Base-by-base conservation (phyloP, 2,113 vertebrate species). In the Myrmecobius fasciatus region DNA sequence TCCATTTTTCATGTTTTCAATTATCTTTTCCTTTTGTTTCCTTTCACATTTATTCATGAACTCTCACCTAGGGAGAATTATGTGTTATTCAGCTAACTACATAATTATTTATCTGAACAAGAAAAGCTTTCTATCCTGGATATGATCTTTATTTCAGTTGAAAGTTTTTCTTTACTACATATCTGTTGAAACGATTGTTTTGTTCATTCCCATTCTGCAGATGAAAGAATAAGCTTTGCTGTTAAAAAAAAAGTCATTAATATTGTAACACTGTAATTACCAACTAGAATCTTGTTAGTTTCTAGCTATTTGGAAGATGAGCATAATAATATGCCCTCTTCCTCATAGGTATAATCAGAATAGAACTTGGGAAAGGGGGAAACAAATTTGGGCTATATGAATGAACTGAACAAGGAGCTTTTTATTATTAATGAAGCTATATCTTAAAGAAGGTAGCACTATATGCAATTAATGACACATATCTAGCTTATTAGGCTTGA, bases 41-140 rank as follows among this genome's bases (percentile, higher is more conserved):
- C 46, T 91, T 95, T 52, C 52, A 67, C 53, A 56, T 75, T 49
- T 92, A 94, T 60, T 89, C 88, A 91, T 75, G 92, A 95, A 91
- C 94, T 25, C 47, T 90, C 36, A 90, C 17, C 52, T 89, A 54
- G 22, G 7, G 7, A 89, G 24, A 91, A 28, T 48, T 53, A 17
- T 20, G 67, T 43, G 67, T 83, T 83, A 36, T 92, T 91, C 89
- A 92, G 90, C 31, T 52, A 91, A 94, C 56, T 11, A 24, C 49
- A 24, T 22, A 25, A 75, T 49, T 75, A 47, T 31, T 89, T 26
- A 93, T 52, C 22, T 89, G 49, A 25, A 12, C 46, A 92, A 90
- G 12, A 43, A 25, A 92, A 49, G 31, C 28, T 83, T 89, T 47
- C 54, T 75, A 51, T 47, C 36, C 51, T 53, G 90, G 83, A 91